Base-by-base conservation (phyloP, 2,797 vertebrate genomes). In the Podarcis lilfordi region DNA sequence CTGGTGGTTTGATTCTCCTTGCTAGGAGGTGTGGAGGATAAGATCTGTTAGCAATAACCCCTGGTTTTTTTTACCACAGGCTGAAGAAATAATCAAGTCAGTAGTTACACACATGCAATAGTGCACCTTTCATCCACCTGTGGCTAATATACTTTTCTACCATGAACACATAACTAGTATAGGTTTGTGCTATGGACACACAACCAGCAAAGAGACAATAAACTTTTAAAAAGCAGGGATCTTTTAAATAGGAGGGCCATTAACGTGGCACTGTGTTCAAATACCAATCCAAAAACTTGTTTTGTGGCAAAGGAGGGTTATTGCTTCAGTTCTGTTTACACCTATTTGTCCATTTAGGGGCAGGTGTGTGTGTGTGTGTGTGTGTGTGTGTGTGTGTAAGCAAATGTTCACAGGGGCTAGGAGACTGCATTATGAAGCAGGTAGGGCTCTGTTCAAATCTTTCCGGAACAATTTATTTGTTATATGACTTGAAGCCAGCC, bases 61-160 rank as follows among this genome's bases (percentile, higher is more conserved):
- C 43, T 43, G 40, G 40, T 1, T 32, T 19, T 85, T 80, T 69
- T 43, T n/a, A 76, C 37, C 37, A 40, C 7, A 77, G 8, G 25
- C 32, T 55, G 64, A 77, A 84, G 43, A 43, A 55, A 50, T 19
- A 59, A 37, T 80, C 32, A 50, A 8, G 13, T 23, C 61, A 64
- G 11, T 59, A 68, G 81, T 27, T 11, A 29, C 45, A 76, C 32
- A 32, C 72, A 68, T 79, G 50, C 27, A 29, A 84, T 25, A 71
- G 23, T 59, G 45, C 45, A 21, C 35, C 32, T 71, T n/a, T 77
- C 86, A 88, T 55, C 81, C 79, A 66, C 74, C 76, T 59, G 74
- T 35, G 32, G 86, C 37, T 87, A 80, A 37, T 81, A n/a, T 68
- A 68, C 50, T 79, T 88, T 83, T 61, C 19, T 32, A 84, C 35